Evolutionary conservation across 2,888 invertebrate genomes (phyloP).

Genomic region (Tribolium freemani): DNA sequence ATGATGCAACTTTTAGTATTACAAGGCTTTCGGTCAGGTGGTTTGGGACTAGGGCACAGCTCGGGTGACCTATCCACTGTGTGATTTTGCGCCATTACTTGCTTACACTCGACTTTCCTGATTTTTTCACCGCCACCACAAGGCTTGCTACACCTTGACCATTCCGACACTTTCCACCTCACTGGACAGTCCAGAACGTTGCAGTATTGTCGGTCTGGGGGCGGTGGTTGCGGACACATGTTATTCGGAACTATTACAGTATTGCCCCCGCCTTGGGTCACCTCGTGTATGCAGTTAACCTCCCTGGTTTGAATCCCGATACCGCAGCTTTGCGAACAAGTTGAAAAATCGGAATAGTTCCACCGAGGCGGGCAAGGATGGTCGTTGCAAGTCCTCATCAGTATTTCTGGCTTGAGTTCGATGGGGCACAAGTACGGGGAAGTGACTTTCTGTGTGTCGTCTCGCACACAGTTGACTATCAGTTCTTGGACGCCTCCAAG

Average conservation of each 20-base stretch:
- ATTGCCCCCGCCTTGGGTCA: conserved; percentile 88
- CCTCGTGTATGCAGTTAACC: conserved; percentile 89
- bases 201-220: conserved; percentile 91
- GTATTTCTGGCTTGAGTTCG: conserved; percentile 88
- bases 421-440: conserved; percentile 90
- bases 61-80: conserved; percentile 83
- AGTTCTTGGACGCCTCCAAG: conserved; percentile 90
- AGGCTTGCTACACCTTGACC: conserved; percentile 93
- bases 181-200: conserved; percentile 94
- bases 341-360: conserved; percentile 91
- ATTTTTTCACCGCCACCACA: conserved; percentile 94
- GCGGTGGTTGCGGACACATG: conserved; percentile 93
- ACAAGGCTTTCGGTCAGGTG: conserved; percentile 85
- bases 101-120: conserved; percentile 89
- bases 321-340: conserved; percentile 94
- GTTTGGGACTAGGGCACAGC: conserved; percentile 82
- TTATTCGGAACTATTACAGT: conserved; percentile 93
- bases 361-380: conserved; percentile 95
- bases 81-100: conserved; percentile 94
- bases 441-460: conserved; percentile 88
- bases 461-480: conserved; percentile 89
- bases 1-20: conserved; percentile 85
- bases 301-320: conserved; percentile 93
- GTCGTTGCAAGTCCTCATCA: conserved; percentile 93
- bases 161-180: conserved; percentile 88